Evolutionary conservation across 2,888 invertebrate genomes (phyloP).

Genomic region (Tenthredo scrophulariae): DNA sequence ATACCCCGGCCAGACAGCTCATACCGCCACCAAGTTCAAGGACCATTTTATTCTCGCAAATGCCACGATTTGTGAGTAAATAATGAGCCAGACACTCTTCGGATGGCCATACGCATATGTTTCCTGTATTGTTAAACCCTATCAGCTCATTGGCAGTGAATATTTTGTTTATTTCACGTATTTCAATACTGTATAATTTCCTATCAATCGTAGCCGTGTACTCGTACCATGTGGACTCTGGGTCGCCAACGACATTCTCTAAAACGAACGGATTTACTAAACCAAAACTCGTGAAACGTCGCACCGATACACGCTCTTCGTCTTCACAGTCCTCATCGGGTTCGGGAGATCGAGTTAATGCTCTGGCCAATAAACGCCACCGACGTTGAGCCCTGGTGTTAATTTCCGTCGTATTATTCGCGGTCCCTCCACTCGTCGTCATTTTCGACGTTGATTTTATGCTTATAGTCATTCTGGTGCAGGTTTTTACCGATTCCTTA

Average conservation of each 20-base stretch:
- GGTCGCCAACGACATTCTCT: constrained; percentile 66
- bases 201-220: constrained; percentile 80
- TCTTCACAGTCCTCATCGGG: constrained; percentile 58
- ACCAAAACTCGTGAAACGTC: constrained; percentile 77
- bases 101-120: constrained; percentile 90
- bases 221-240: constrained; percentile 80
- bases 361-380: constrained; percentile 86
- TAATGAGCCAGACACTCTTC: constrained; percentile 88
- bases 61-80: constrained; percentile 82
- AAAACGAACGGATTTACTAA: constrained; percentile 70
- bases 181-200: constrained; percentile 80
- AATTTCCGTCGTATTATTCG: constrained; percentile 55
- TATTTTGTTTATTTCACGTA: constrained; percentile 82
- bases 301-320: constrained; percentile 73
- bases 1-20: constrained; percentile 89
- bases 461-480: background rate
- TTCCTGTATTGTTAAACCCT: constrained; percentile 91
- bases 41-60: constrained; percentile 85
- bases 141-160: constrained; percentile 86
- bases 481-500: background rate
- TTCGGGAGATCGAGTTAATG: constrained; percentile 76
- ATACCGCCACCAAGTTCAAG: constrained; percentile 92
- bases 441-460: constrained; percentile 2
- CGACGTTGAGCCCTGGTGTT: constrained; percentile 81
- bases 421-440: background rate